A percentile compares a stretch with the other conserved stretches of the same genome.
Evolutionary conservation across 2,797 vertebrate genomes (phyloP).

Genomic region (Sebastes cheni): DNA sequence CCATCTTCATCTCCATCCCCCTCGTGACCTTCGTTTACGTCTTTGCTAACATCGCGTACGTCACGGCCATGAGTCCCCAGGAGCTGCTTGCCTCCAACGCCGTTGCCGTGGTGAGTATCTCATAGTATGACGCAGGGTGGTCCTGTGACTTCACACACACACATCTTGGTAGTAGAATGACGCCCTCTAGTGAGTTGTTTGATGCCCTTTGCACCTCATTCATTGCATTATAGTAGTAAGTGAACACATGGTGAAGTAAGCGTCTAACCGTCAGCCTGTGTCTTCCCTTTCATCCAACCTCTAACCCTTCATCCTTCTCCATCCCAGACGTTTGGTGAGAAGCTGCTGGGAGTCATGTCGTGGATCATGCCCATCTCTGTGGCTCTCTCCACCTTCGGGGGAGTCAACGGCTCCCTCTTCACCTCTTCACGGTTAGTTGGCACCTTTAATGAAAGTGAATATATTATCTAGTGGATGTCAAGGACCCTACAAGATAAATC

Average conservation of each 20-base stretch:
- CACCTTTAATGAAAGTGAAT: neutral
- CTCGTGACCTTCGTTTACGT: constrained; percentile 95
- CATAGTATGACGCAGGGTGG: neutral
- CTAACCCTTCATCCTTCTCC: constrained; percentile 11
- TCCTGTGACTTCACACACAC: constrained; percentile 11
- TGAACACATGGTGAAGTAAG: neutral
- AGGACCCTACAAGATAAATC: neutral
- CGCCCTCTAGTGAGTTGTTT: constrained; percentile 44
- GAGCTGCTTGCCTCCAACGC: constrained; percentile 94
- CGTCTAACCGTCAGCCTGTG: neutral
- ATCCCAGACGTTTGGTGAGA: constrained; percentile 92
- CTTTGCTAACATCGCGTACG: constrained; percentile 94
- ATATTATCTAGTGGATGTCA: neutral
- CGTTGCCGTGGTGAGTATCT: constrained; percentile 91
- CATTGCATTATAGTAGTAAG: neutral
- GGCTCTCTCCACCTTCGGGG: constrained; percentile 94
- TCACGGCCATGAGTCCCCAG: constrained; percentile 94
- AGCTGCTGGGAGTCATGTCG: constrained; percentile 92
- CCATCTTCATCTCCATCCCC: constrained; percentile 96
- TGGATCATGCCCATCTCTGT: constrained; percentile 98
- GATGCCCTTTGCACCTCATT: neutral
- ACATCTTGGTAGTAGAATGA: neutral
- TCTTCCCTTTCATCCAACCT: neutral
- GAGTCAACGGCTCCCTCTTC: constrained; percentile 95
- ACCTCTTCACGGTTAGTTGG: constrained; percentile 90